Evolutionary conservation across 2,888 invertebrate genomes (phyloP), one percentile per base, ranked within the genome.

Genomic region (Prosapia bicincta): DNA sequence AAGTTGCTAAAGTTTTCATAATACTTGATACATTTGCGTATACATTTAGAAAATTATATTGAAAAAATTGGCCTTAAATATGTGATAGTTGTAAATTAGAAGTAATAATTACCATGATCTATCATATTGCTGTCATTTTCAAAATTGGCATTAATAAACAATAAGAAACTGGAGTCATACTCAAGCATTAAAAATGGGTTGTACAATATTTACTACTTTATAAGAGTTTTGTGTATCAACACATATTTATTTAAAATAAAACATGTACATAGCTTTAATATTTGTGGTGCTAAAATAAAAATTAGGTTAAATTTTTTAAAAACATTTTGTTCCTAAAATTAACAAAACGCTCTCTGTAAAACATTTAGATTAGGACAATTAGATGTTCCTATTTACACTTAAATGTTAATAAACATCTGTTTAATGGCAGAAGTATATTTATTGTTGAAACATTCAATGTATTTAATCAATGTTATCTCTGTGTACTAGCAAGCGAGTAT

Each of bases 311-410:
- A n/a, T n/a, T n/a, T n/a, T n/a, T n/a, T n/a, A n/a, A n/a, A n/a
- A n/a, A n/a, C n/a, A n/a, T n/a, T 54, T 54, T 54, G 54, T 54
- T 54, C 54, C 54, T 54, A 54, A 54, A 54, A 54, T 54, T 54
- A 5, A 20, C n/a, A 38, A 30, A 54, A 54, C n/a, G 54, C 54
- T 54, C 54, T 54, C 10, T 54, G 54, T 54, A 54, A 54, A 30
- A 54, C 20, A 20, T 54, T 54, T 54, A 54, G 54, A 54, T 3
- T 54, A 54, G 54, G 54, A 54, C 54, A 5, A 54, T 54, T 54
- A n/a, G 13, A 54, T 54, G 54, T 54, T 54, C 54, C 54, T 54
- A 54, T 54, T 54, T 54, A 20, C 54, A 54, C 20, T 20, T 54
- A 20, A 54, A 54, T 54, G 54, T 54, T 54, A 20, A 38, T 13